phyloP scores from a whole-genome alignment of 2,888 invertebrate genomes.

The Drosophila birchii region DNA sequence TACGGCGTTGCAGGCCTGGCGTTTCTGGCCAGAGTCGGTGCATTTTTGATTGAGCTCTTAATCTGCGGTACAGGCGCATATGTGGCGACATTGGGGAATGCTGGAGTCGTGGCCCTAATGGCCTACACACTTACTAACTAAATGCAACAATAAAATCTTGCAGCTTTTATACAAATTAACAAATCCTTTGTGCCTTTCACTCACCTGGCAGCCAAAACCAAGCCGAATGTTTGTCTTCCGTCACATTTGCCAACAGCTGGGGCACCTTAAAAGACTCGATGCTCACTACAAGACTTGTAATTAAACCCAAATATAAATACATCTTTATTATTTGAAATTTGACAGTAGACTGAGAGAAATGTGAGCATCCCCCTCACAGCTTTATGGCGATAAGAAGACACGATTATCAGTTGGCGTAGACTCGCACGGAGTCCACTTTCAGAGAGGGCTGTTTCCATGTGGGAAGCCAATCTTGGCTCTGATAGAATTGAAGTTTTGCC shows the following conservation, averaged over 20 bases:
- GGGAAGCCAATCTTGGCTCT: slow-evolving; percentile 87
- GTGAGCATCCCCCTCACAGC: neutral
- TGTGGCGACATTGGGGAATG: slow-evolving; percentile 21
- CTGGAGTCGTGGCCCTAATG: slow-evolving; percentile 34
- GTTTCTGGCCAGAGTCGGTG: slow-evolving; percentile 34
- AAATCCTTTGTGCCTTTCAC: too few relatives aligned
- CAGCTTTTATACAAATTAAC: neutral
- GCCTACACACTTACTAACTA: slow-evolving; percentile 15
- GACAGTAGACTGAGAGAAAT: neutral
- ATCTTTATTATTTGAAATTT: neutral
- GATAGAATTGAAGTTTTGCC: slow-evolving; percentile 90
- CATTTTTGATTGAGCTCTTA: slow-evolving; percentile 4
- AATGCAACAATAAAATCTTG: neutral
- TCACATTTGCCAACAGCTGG: too few relatives aligned
- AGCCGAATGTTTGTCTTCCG: neutral
- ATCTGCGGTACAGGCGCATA: neutral
- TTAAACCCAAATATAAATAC: neutral
- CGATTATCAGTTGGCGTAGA: slow-evolving; percentile 76
- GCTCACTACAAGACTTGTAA: neutral
- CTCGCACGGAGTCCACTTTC: slow-evolving; percentile 81
- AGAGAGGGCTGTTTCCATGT: slow-evolving; percentile 87
- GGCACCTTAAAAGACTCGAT: neutral
- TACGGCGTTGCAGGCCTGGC: slow-evolving; percentile 55
- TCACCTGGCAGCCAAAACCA: neutral
- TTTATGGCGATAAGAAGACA: slow-evolving; percentile 28